Percentiles rank a stretch among this genome's conserved stretches.
Conservation (phyloP, 2,113 vertebrate species). For the Bambusicola thoracicus region DNA sequence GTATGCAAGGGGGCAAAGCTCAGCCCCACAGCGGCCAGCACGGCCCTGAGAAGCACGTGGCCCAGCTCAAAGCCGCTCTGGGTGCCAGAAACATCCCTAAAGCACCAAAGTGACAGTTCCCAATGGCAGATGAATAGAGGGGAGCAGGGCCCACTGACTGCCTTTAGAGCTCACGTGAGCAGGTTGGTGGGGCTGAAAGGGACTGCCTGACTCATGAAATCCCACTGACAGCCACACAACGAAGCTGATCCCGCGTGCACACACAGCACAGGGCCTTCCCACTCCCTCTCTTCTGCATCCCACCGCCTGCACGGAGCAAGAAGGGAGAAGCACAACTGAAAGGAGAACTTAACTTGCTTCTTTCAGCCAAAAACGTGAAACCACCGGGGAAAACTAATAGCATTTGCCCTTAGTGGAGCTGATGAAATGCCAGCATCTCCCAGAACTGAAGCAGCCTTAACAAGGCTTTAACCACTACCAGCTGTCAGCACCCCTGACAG, state of each 20-base stretch:
- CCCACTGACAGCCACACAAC: neutral
- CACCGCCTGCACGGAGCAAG: neutral
- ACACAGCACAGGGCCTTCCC: neutral
- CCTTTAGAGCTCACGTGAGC: conserved; percentile 48
- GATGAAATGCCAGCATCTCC: neutral
- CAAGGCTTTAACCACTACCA: neutral
- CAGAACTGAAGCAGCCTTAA: neutral
- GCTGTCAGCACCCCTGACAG: rapidly evolving
- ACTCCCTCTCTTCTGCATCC: neutral
- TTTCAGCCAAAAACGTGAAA: neutral
- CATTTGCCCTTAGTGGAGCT: neutral
- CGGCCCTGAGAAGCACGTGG: neutral
- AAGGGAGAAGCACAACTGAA: neutral
- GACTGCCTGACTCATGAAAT: conserved; percentile 67
- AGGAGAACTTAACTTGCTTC: conserved; percentile 18
- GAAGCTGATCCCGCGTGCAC: neutral
- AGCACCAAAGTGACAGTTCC: neutral
- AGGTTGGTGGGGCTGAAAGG: conserved; percentile 52
- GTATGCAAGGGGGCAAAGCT: conserved; percentile 27
- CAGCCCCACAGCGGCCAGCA: neutral
- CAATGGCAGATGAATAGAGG: conserved; percentile 53
- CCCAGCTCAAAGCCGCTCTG: neutral
- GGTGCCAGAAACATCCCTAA: conserved; percentile 49
- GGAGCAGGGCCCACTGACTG: conserved; percentile 9
- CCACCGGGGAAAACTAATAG: neutral